A percentile compares a stretch with the other conserved stretches of the same genome.
Evolutionary conservation across 2,888 invertebrate species (phyloP).

Genomic region (Mechanitis mazaeus): DNA sequence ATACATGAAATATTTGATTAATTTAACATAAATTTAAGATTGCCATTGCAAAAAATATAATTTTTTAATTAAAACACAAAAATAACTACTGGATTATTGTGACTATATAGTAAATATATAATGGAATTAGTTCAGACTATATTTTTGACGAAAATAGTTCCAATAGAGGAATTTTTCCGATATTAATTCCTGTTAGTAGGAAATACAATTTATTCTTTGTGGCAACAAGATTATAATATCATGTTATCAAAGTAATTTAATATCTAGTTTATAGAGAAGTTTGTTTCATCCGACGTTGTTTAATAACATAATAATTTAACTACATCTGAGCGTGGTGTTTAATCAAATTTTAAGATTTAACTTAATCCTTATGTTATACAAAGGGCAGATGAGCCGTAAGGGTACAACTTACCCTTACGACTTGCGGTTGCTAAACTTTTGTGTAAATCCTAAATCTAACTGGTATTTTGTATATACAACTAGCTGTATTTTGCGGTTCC

Average conservation of each 20-base stretch:
- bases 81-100: too few relatives aligned
- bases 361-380: conserved; percentile 15
- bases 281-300: conserved; percentile 1
- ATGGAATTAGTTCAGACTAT: too few relatives aligned
- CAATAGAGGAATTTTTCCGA: too few relatives aligned
- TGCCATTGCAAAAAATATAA: too few relatives aligned
- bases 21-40: neutral
- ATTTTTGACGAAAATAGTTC: too few relatives aligned
- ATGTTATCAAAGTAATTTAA: neutral
- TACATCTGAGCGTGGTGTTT: conserved; percentile 13
- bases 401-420: conserved; percentile 1
- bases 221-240: too few relatives aligned
- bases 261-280: neutral
- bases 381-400: conserved; percentile 11
- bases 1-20: neutral
- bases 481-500: too few relatives aligned
- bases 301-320: conserved; percentile 17
- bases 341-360: conserved; percentile 19
- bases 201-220: too few relatives aligned
- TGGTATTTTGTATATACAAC: neutral
- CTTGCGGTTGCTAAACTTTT: conserved; percentile 13
- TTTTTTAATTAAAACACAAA: too few relatives aligned
- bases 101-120: too few relatives aligned
- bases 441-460: neutral
- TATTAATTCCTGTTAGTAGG: too few relatives aligned